These are phyloP conservation scores for Caenorhabditis japonica DNA, from an alignment of 2,888 invertebrate species.

Conservation along the genomic window DNA sequence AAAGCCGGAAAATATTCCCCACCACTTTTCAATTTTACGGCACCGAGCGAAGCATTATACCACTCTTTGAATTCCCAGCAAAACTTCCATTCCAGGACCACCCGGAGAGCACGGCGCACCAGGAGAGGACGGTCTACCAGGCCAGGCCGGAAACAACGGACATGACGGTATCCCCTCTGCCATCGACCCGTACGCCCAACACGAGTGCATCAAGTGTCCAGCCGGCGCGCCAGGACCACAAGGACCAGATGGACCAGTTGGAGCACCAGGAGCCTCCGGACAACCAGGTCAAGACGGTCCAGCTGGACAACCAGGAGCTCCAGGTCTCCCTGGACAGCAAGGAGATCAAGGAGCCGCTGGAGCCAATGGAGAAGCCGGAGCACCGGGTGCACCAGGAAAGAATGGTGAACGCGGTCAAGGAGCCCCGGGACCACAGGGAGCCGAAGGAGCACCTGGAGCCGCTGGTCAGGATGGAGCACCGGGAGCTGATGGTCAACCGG, in stretches of 20 bases:
- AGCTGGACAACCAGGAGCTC: conserved; percentile 35
- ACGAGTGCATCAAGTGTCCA: conserved; percentile 43
- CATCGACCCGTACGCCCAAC: conserved; percentile 44
- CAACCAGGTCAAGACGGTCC: conserved; percentile 43
- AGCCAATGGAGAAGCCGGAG: conserved; percentile 46
- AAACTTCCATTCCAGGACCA: conserved; percentile 24
- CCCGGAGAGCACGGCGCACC: conserved; percentile 39
- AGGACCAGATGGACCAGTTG: conserved; percentile 39
- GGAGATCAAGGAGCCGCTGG: conserved; percentile 49
- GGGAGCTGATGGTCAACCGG: conserved; percentile 34
- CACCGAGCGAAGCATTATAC: too few species aligned
- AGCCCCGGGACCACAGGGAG: conserved; percentile 55
- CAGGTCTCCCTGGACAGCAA: conserved; percentile 53
- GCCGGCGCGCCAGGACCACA: conserved; percentile 38
- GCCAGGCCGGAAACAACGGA: conserved; percentile 43
- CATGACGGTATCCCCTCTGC: conserved; percentile 50
- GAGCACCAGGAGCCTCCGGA: conserved; percentile 53
- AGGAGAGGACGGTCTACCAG: conserved; percentile 43
- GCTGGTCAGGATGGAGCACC: conserved; percentile 39
- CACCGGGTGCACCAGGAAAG: conserved; percentile 42
- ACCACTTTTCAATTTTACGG: too few species aligned
- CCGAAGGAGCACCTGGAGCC: conserved; percentile 48
- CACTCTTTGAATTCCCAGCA: neutral
- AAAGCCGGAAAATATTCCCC: too few species aligned
- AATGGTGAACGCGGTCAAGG: conserved; percentile 50